Base-by-base conservation (phyloP, 64 coral and sea anemone genomes). In the Porites australiensis region DNA sequence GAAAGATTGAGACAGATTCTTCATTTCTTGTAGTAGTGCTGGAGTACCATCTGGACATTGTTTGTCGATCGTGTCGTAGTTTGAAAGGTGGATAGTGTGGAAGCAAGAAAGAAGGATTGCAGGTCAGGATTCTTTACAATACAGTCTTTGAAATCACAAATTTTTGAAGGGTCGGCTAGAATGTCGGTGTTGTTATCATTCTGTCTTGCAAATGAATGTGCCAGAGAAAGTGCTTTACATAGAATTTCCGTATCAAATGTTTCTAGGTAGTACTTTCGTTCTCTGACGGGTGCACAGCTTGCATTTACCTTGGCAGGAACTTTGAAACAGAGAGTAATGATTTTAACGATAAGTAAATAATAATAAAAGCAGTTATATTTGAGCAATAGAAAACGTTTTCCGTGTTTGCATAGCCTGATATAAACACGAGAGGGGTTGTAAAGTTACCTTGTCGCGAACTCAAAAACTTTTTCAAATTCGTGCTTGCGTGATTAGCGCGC, bases 111-210 rank as follows among this genome's bases (percentile, higher is more conserved):
- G 57, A 62, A 70, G 67, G 4, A 92, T 77, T 70, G 11, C 7
- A 7, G 75, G 21, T 92, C 70, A 45, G 81, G 47, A 22, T 11
- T 3, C 3, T 45, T 5, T 50, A 52, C 81, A n/a, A 16, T 59
- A 78, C 88, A 90, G 77, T 70, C 62, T 61, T 92, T 58, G 53
- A 18, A 92, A 49, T 92, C 90, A 66, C 90, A 85, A 2, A 77
- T 10, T 66, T 92, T 85, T 11, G 54, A 44, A n/a, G 66, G 19
- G 14, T 67, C 3, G 46, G 78, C 66, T 5, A 83, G 19, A 62
- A 58, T 63, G 20, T 81, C 22, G 61, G 23, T 14, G 37, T 14
- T 75, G 18, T 73, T 43, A n/a, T 12, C 69, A 72, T 44, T 75
- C 14, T 76, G 63, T 70, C 59, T 92, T 5, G 50, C n/a, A 82